Conservation (phyloP, 2,888 invertebrate genomes). For the Lasioglossum oenotherae region DNA sequence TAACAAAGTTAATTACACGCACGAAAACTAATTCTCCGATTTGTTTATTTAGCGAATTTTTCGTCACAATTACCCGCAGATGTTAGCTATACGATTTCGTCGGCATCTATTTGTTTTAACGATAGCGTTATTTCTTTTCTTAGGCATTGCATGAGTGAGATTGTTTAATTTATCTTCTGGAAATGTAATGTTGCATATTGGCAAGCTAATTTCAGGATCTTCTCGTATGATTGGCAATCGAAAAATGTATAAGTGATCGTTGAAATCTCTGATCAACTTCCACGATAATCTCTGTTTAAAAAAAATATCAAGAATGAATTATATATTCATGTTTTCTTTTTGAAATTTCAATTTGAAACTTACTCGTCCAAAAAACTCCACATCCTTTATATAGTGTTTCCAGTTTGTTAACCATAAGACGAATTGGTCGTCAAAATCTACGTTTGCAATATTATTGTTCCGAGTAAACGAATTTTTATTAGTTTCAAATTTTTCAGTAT, state of each 20-base stretch:
- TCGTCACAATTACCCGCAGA: not conserved
- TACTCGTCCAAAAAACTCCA: not conserved
- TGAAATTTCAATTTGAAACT: not conserved
- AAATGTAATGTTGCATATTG: constrained; percentile 9
- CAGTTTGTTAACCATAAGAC: not conserved
- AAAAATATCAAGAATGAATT: not conserved
- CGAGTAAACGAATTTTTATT: not conserved
- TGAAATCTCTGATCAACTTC: not conserved
- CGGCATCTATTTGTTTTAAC: not conserved
- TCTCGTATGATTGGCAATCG: not conserved
- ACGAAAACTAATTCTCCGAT: not conserved
- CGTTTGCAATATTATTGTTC: too few relatives aligned
- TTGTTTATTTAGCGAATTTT: not conserved
- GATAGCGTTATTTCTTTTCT: not conserved
- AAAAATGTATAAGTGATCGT: constrained; percentile 1
- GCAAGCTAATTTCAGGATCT: not conserved
- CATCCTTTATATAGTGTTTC: not conserved
- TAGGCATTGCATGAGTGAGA: not conserved
- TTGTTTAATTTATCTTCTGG: not conserved
- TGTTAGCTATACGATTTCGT: not conserved
- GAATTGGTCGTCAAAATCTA: not conserved
- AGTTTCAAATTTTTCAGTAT: not conserved
- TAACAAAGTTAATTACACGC: not conserved
- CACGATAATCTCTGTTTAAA: not conserved
- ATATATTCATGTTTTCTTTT: not conserved